phyloP scores from a whole-genome alignment of 1,140 invertebrate species.

The Coelopa frigida region DNA sequence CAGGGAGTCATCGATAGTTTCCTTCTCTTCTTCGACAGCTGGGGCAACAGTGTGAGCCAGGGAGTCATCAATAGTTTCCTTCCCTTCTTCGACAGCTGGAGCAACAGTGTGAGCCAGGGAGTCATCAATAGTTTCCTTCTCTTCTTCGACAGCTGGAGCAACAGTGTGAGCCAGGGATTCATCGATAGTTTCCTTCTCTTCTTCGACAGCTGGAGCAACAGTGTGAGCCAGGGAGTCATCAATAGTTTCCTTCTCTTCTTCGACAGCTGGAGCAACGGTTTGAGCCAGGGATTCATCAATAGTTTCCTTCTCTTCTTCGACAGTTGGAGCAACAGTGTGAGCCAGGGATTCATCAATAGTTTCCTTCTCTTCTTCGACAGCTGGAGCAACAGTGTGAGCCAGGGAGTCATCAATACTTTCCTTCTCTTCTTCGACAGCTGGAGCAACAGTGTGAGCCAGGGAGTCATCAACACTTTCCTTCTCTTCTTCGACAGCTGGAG shows the following conservation, averaged over 20 bases:
- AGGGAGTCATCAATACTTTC: too few species aligned
- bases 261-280: not conserved
- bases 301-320: slow-evolving; percentile 10
- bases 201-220: slow-evolving; percentile 5
- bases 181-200: slow-evolving; percentile 9
- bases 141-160: slow-evolving; percentile 8
- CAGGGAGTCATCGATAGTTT: too few species aligned
- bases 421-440: slow-evolving; percentile 9
- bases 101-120: not conserved
- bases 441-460: not conserved
- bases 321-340: not conserved
- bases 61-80: too few species aligned
- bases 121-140: slow-evolving; percentile 8
- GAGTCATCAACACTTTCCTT: too few species aligned
- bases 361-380: slow-evolving; percentile 8
- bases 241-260: slow-evolving; percentile 11
- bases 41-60: not conserved
- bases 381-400: not conserved
- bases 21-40: slow-evolving; percentile 9
- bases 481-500: slow-evolving; percentile 8
- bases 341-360: too few species aligned
- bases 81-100: slow-evolving; percentile 5
- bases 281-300: too few species aligned
- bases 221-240: too few species aligned
- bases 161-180: too few species aligned